phyloP scores from a whole-genome alignment of 2,797 vertebrate species.

The Mormyrops attenuatus region DNA sequence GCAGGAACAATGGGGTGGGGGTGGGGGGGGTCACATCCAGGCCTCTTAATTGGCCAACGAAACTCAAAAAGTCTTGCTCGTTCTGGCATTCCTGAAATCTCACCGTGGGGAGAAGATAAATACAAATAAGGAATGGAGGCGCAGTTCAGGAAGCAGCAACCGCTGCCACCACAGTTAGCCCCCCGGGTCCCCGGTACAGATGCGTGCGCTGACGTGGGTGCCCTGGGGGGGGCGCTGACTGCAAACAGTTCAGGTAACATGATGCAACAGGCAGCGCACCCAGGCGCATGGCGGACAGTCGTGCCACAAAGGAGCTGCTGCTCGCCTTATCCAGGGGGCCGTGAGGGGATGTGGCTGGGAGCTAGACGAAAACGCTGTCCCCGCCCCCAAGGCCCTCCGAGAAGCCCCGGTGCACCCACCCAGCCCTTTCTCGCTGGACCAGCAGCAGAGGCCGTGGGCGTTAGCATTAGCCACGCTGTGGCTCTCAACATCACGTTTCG shows the following conservation, averaged over 20 bases:
- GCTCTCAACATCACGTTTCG: neutral
- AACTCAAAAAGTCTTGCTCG: neutral
- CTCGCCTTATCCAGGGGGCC: neutral
- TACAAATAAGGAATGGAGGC: neutral
- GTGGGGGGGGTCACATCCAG: neutral
- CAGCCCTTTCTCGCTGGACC: too few species aligned
- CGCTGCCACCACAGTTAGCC: neutral
- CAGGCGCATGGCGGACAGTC: neutral
- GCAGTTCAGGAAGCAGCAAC: neutral
- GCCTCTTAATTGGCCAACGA: neutral
- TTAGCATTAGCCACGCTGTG: neutral
- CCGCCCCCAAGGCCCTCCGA: neutral
- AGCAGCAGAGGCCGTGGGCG: neutral
- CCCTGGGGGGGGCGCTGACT: neutral
- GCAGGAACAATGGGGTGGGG: neutral
- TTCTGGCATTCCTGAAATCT: neutral
- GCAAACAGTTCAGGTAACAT: slow-evolving; percentile 9
- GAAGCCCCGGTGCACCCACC: too few species aligned
- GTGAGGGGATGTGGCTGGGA: neutral
- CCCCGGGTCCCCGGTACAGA: neutral
- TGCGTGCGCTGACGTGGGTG: neutral
- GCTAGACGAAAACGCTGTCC: neutral
- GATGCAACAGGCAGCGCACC: slow-evolving; percentile 4
- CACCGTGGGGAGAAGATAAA: neutral
- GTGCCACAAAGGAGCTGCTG: neutral